Evolutionary conservation across 2,797 vertebrate genomes (phyloP), one percentile per base, ranked within the genome.

Genomic region (Aplochiton taeniatus): DNA sequence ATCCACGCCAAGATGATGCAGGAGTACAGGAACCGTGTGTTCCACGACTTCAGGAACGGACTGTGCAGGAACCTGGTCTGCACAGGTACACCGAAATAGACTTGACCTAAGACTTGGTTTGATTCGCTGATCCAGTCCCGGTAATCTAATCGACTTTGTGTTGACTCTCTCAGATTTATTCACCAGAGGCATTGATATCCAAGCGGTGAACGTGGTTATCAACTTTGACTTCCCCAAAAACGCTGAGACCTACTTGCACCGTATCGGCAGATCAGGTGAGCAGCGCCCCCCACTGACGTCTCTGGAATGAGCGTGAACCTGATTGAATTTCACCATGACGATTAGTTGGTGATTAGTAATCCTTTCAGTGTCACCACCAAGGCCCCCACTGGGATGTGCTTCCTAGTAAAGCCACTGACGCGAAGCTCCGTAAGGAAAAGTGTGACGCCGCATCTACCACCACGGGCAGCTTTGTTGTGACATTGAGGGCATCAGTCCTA

Each of bases 221-320:
- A 94, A 94, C 85, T 94, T 94, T 16, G 93, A 94, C 81, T 94
- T 94, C 76, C 93, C 93, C 41, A 94, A 89, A 83, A 94, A 93
- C 6, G 92, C 93, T 0, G 93, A 94, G 79, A 94, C 93, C 1
- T 94, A 94, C 80, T 89, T 94, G 48, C 93, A 94, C 79, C 93
- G 93, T 49, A 94, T 94, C 17, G 93, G 93, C 69, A 86, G 93
- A 90, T 94, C 93, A 87, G 93, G 93, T 93, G 12, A 51, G 45
- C 58, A 53, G 4, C 11, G 1, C 10, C 43, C n/a, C 1, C 1
- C 19, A 44, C 18, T 7, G 6, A 19, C 17, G 14, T 46, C 12
- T 18, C 14, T 46, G 44, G 20, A 5, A 18, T 9, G 13, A 8
- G 11, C 9, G 31, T 31, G 31, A 31, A 31, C 31, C 31, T 31